These are phyloP conservation scores for Ciconia stormi DNA, from an alignment of 2,113 vertebrate genomes.

Conservation along the genomic window DNA sequence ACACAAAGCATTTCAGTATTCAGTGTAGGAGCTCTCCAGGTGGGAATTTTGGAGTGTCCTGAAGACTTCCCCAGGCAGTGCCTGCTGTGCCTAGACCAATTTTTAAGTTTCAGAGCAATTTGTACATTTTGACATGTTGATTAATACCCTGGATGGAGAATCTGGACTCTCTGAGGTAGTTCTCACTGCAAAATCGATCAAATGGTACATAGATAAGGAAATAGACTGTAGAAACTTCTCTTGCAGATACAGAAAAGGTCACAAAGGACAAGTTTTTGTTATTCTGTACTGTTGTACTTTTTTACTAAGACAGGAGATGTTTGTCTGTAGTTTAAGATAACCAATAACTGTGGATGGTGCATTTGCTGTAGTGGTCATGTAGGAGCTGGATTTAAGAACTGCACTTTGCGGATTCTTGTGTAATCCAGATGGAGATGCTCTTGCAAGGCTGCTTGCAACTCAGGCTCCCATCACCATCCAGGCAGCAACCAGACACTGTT, in stretches of 20 bases:
- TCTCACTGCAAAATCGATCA: neutral
- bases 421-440: neutral
- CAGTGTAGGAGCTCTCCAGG: neutral
- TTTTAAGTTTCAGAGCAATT: neutral
- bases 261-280: neutral
- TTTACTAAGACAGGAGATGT: neutral
- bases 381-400: neutral
- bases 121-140: neutral
- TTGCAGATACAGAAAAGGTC: neutral
- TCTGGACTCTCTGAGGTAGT: neutral
- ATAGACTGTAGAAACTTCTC: neutral
- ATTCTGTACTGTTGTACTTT: neutral
- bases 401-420: neutral
- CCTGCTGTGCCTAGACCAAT: neutral
- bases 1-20: neutral
- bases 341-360: neutral
- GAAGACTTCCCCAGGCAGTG: accelerated
- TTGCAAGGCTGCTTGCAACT: neutral
- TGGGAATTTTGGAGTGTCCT: neutral
- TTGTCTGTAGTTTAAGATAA: neutral
- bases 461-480: neutral
- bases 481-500: neutral
- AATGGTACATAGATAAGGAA: neutral
- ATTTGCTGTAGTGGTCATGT: neutral
- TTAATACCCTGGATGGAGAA: neutral